These are phyloP conservation scores for Rhadina sibilatrix DNA, from an alignment of 2,113 vertebrate genomes.

Conservation along the genomic window DNA sequence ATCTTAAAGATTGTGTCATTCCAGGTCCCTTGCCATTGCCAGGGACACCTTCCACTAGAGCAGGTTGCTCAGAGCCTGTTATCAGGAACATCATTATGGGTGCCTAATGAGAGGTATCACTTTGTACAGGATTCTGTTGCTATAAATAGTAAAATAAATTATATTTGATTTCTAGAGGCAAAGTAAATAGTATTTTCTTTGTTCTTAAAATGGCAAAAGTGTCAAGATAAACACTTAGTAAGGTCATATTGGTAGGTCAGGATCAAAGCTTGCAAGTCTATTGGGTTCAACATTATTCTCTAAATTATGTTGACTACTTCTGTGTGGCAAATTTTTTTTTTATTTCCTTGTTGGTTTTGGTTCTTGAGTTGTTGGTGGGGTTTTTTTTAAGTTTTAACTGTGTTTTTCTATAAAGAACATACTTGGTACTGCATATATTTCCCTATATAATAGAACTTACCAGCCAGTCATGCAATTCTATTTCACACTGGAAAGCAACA, in stretches of 20 bases:
- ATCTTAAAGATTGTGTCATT: background rate
- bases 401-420: background rate
- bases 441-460: background rate
- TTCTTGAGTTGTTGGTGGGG: background rate
- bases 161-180: background rate
- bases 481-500: background rate
- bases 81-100: background rate
- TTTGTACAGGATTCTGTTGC: background rate
- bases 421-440: background rate
- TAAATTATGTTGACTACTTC: background rate
- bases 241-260: background rate
- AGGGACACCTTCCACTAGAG: background rate
- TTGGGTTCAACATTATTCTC: background rate
- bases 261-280: background rate
- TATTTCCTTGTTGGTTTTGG: background rate
- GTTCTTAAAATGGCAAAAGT: background rate
- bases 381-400: background rate
- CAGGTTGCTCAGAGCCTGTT: background rate
- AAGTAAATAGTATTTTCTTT: background rate
- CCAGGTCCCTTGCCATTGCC: background rate
- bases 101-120: background rate
- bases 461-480: background rate
- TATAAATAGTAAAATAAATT: background rate
- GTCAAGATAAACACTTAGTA: background rate
- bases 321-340: background rate